These are phyloP conservation scores for Micromussa lordhowensis DNA, from an alignment of 92 coral and sea anemone species.

Conservation along the genomic window DNA sequence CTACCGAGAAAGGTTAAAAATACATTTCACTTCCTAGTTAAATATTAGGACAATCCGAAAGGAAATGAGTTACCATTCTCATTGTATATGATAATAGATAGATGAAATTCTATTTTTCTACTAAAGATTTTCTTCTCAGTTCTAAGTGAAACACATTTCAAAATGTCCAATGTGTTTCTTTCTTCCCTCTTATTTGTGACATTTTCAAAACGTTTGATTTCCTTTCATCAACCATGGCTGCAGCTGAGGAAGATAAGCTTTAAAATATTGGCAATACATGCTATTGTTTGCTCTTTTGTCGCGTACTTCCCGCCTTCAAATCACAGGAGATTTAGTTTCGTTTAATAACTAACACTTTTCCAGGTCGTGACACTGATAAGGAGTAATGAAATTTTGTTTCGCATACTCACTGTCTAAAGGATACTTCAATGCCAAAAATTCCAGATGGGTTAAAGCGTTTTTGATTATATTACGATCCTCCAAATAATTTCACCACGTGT, in stretches of 20 bases:
- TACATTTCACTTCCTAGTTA: not conserved
- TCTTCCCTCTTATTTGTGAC: not conserved
- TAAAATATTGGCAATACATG: not conserved
- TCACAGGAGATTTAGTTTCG: not conserved
- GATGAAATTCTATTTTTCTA: not conserved
- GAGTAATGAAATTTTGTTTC: not conserved
- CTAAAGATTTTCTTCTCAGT: no score
- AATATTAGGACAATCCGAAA: not conserved
- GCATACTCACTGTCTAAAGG: not conserved
- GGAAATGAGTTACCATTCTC: not conserved
- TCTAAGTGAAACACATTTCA: no score
- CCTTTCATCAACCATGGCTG: not conserved
- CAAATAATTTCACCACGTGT: not conserved
- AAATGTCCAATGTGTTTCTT: not conserved
- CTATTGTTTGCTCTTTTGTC: not conserved
- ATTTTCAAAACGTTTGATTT: not conserved
- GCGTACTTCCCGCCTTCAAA: not conserved
- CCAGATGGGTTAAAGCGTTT: not conserved
- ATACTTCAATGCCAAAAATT: not conserved
- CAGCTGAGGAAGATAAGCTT: not conserved
- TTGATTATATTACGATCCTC: not conserved
- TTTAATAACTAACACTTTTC: not conserved
- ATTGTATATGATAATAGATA: not conserved
- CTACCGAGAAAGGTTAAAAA: not conserved
- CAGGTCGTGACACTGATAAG: not conserved